These are phyloP conservation scores for Teleogryllus occipitalis DNA, from an alignment of 1,140 invertebrate genomes.

Conservation along the genomic window DNA sequence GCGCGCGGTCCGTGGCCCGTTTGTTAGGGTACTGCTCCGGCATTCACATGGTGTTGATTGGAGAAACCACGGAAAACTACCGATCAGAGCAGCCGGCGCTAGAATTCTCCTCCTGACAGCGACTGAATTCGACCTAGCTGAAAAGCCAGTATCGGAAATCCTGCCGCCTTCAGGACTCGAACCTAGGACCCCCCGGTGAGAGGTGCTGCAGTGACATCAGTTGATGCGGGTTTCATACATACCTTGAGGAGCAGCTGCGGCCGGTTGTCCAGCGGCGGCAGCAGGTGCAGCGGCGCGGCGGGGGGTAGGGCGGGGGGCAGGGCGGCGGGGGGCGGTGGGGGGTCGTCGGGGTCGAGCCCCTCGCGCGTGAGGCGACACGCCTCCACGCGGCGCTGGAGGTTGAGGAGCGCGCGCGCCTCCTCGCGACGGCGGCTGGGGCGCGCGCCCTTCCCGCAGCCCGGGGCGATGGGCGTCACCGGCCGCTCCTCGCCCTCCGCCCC, in stretches of 20 bases:
- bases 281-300: slow-evolving; percentile 25
- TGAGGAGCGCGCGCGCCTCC: slow-evolving; percentile 38
- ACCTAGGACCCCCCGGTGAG: no score
- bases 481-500: neutral
- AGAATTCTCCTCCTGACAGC: no score
- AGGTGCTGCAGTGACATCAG: no score
- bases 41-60: no score
- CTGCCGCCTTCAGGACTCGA: no score
- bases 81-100: no score
- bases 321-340: slow-evolving; percentile 25
- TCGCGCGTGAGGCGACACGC: slow-evolving; percentile 29
- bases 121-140: no score
- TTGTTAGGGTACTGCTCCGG: no score
- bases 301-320: slow-evolving; percentile 27
- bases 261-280: slow-evolving; percentile 36
- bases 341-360: slow-evolving; percentile 27
- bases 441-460: slow-evolving; percentile 33
- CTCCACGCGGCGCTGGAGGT: slow-evolving; percentile 38
- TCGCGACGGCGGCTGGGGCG: slow-evolving; percentile 38
- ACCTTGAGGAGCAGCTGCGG: slow-evolving; percentile 41
- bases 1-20: no score
- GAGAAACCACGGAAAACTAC: no score
- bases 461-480: slow-evolving; percentile 19
- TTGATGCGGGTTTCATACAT: no score
- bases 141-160: no score